Conservation (phyloP, 2,113 vertebrate genomes). For the Aleadryas rufinucha region DNA sequence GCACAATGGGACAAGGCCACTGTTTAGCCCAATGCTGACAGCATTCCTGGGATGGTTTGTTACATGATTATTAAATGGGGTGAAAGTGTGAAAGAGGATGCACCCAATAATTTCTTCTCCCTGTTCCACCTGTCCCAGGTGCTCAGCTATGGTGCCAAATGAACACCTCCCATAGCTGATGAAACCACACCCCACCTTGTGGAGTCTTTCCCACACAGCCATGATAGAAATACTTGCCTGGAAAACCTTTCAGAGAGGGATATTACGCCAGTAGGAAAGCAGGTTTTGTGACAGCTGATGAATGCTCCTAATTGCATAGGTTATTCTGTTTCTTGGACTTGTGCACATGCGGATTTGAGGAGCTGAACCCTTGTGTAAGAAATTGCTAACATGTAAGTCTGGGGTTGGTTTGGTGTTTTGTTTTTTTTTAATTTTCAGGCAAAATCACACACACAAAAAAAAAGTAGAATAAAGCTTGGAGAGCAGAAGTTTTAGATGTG, state of each 20-base stretch:
- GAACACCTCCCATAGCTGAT: neutral
- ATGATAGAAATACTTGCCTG: neutral
- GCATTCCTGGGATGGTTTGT: neutral
- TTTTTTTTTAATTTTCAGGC: neutral
- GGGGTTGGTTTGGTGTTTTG: neutral
- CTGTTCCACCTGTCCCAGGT: neutral
- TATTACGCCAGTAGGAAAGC: neutral
- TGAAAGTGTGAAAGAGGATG: neutral
- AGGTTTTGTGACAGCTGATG: neutral
- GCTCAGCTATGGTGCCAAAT: neutral
- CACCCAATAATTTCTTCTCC: neutral
- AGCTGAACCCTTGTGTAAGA: neutral
- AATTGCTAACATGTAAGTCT: neutral
- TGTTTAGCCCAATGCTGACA: neutral
- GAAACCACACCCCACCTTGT: neutral
- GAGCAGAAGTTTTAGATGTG: neutral
- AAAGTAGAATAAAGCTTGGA: neutral
- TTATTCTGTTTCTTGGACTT: neutral
- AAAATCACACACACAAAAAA: neutral
- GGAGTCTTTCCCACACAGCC: neutral
- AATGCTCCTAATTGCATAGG: neutral
- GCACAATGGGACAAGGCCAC: neutral
- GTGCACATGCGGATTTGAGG: neutral
- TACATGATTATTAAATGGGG: neutral
- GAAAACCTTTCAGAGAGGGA: neutral